phyloP scores from a whole-genome alignment of 2,797 vertebrate species.

The Etheostoma nigrum region DNA sequence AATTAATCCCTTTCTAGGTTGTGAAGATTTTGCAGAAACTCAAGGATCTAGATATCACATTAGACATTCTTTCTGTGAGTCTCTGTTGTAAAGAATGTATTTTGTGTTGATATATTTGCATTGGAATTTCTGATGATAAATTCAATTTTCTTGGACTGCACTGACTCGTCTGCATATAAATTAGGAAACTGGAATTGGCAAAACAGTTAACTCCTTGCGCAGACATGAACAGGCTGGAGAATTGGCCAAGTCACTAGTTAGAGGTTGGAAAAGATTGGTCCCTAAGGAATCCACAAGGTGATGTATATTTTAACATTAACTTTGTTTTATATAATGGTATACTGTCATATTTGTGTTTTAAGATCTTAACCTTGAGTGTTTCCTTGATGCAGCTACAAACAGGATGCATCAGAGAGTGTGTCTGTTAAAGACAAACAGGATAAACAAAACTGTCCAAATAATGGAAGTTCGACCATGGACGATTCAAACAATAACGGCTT shows the following conservation, averaged over 20 bases:
- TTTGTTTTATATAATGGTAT: not conserved
- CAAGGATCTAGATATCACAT: constrained; percentile 87
- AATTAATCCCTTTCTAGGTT: constrained; percentile 81
- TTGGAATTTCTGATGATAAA: not conserved
- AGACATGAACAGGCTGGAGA: constrained; percentile 85
- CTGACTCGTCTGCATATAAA: constrained; percentile 21
- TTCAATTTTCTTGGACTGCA: not conserved
- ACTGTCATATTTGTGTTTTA: not conserved
- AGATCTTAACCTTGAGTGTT: constrained; percentile 25
- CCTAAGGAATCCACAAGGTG: constrained; percentile 82
- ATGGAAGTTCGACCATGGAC: constrained; percentile 29
- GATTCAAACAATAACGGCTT: constrained; percentile 61
- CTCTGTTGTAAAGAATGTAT: not conserved
- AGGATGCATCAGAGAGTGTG: constrained; percentile 40
- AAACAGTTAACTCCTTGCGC: constrained; percentile 87
- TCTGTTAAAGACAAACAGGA: constrained; percentile 47
- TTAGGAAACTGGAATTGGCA: constrained; percentile 91
- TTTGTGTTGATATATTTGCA: constrained; percentile 2
- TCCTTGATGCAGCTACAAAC: constrained; percentile 50
- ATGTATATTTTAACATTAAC: constrained; percentile 8
- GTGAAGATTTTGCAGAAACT: constrained; percentile 87
- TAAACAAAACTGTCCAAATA: constrained; percentile 20
- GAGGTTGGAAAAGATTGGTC: constrained; percentile 86
- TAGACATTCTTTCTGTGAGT: constrained; percentile 90
- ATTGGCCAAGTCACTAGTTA: constrained; percentile 86